A percentile compares a stretch with the other conserved stretches of the same genome.
Conservation (phyloP, 2,113 vertebrate species). For the Clarias gariepinus region DNA sequence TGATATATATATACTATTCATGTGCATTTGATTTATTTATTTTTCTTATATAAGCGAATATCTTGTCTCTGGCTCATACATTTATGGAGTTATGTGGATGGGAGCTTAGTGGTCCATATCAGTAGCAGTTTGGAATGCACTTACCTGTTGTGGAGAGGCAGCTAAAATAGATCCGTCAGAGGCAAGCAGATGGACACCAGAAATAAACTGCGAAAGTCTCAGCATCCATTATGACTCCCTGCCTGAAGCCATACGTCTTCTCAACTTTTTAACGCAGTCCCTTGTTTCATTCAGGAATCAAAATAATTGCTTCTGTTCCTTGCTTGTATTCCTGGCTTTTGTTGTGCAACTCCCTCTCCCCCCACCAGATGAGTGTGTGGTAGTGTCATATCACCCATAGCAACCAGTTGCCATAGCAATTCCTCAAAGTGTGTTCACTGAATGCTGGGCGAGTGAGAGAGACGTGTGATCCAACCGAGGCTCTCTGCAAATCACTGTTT, state of each 20-base stretch:
- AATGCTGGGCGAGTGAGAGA: constrained; percentile 52
- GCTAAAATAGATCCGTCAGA: constrained; percentile 65
- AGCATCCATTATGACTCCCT: constrained; percentile 31
- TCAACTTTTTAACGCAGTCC: constrained; percentile 40
- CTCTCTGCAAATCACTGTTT: constrained; percentile 49
- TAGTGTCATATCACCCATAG: constrained; percentile 74
- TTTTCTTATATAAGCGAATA: not conserved
- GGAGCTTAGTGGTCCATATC: constrained; percentile 39
- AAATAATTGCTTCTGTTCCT: constrained; percentile 42
- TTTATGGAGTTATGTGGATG: constrained; percentile 35
- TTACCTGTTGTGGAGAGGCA: constrained; percentile 72
- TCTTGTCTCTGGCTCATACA: not conserved
- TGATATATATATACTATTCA: not conserved
- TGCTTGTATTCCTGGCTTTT: constrained; percentile 48
- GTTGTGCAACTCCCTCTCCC: constrained; percentile 60
- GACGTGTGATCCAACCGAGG: constrained; percentile 52
- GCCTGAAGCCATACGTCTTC: constrained; percentile 32
- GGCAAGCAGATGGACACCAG: constrained; percentile 41
- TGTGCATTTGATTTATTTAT: not conserved
- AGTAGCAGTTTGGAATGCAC: constrained; percentile 33
- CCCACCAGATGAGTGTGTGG: constrained; percentile 63
- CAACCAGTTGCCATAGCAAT: constrained; percentile 84
- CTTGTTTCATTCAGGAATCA: constrained; percentile 42
- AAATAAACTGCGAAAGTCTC: constrained; percentile 40
- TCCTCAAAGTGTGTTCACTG: constrained; percentile 63